Conservation (phyloP, 2,888 invertebrate species). For the Lasioglossum zephyrum region DNA sequence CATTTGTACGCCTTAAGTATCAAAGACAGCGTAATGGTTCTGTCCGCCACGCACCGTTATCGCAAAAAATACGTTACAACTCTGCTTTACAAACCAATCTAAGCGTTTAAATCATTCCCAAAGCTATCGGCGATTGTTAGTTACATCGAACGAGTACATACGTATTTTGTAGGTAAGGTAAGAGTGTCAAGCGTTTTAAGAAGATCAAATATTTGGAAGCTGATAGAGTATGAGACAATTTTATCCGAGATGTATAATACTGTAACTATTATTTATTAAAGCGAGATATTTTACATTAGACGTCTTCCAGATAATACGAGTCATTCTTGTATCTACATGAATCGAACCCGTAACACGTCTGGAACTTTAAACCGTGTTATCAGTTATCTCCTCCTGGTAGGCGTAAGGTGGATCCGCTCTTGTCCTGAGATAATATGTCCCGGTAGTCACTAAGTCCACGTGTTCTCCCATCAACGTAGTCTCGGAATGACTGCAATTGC, state of each 20-base stretch:
- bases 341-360: not conserved
- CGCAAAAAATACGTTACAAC: conserved; percentile 99
- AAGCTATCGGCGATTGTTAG: conserved; percentile 53
- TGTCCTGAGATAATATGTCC: conserved; percentile 80
- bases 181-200: conserved; percentile 42
- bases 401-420: conserved; percentile 79
- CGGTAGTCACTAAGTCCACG: conserved; percentile 75
- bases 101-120: conserved; percentile 80
- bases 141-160: conserved; percentile 47
- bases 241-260: conserved; percentile 71
- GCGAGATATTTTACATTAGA: conserved; percentile 63
- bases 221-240: conserved; percentile 39
- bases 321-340: conserved; percentile 15
- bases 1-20: conserved; percentile 99
- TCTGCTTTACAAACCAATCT: conserved; percentile 98
- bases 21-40: conserved; percentile 99
- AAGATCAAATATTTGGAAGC: conserved; percentile 25
- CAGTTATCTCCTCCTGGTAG: conserved; percentile 55
- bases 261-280: conserved; percentile 78
- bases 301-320: conserved; percentile 35
- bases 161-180: conserved; percentile 56
- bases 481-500: conserved; percentile 73
- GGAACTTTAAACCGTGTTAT: conserved; percentile 62
- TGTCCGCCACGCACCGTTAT: conserved; percentile 99
- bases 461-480: conserved; percentile 79